Evolutionary conservation across 2,888 invertebrate species (phyloP).

Genomic region (Invenusta paracnida): DNA sequence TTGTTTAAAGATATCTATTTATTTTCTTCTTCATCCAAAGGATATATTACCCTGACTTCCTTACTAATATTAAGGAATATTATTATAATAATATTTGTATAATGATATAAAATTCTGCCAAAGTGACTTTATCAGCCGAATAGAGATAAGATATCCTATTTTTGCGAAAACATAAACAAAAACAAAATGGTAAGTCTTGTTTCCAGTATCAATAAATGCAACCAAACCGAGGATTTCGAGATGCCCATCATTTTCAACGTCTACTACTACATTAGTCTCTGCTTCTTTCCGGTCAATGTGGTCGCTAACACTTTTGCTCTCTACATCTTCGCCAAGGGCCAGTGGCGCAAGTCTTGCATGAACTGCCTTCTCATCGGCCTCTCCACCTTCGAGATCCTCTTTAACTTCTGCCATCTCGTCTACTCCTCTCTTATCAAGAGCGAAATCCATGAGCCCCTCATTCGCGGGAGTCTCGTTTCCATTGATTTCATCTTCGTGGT

Average conservation of each 20-base stretch:
- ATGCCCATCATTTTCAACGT: neutral
- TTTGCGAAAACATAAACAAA: too few species aligned
- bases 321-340: neutral
- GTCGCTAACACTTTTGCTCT: neutral
- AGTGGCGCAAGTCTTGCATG: neutral
- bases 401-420: constrained; percentile 9
- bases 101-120: too few species aligned
- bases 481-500: neutral
- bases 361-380: neutral
- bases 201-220: neutral
- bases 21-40: too few species aligned
- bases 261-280: neutral
- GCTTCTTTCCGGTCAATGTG: neutral
- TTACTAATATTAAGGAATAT: too few species aligned
- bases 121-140: too few species aligned
- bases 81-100: too few species aligned
- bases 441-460: neutral
- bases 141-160: too few species aligned
- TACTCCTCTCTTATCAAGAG: neutral
- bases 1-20: too few species aligned
- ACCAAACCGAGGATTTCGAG: neutral
- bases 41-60: too few species aligned
- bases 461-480: neutral
- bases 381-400: neutral
- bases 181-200: neutral